Conservation (phyloP, 1,140 invertebrate genomes). For the Hirudo medicinalis region DNA sequence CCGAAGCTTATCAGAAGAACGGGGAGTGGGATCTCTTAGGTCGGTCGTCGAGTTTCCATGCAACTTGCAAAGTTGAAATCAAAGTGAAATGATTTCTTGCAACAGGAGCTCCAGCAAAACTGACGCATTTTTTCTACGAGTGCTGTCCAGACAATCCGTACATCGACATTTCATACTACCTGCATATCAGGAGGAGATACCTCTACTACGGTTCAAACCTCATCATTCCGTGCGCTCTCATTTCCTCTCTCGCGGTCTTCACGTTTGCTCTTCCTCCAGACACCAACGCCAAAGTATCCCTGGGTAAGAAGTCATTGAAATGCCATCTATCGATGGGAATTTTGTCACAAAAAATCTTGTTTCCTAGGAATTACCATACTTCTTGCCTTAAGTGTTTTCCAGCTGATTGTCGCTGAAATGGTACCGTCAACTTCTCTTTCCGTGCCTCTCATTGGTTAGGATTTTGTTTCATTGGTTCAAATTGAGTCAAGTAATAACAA, state of each 20-base stretch:
- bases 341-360: neutral
- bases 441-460: conserved; percentile 41
- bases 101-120: conserved; percentile 1
- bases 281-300: conserved; percentile 37
- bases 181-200: conserved; percentile 35
- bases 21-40: conserved; percentile 44
- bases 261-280: conserved; percentile 37
- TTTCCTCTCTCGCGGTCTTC: conserved; percentile 34
- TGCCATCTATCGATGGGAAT: neutral
- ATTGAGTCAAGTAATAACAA: neutral
- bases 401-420: conserved; percentile 70
- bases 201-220: conserved; percentile 39
- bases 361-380: conserved; percentile 61
- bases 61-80: neutral
- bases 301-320: conserved; percentile 27
- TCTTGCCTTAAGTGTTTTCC: conserved; percentile 38
- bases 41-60: neutral
- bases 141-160: conserved; percentile 20
- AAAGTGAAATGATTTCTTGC: neutral
- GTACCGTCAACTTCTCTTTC: conserved; percentile 84
- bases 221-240: conserved; percentile 37
- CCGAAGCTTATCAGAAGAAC: conserved; percentile 42
- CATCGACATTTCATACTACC: conserved; percentile 37
- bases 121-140: conserved; percentile 7
- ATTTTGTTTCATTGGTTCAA: neutral